These are phyloP conservation scores for Leptobrachium ailaonicum DNA, from an alignment of 2,113 vertebrate species.

Conservation along the genomic window DNA sequence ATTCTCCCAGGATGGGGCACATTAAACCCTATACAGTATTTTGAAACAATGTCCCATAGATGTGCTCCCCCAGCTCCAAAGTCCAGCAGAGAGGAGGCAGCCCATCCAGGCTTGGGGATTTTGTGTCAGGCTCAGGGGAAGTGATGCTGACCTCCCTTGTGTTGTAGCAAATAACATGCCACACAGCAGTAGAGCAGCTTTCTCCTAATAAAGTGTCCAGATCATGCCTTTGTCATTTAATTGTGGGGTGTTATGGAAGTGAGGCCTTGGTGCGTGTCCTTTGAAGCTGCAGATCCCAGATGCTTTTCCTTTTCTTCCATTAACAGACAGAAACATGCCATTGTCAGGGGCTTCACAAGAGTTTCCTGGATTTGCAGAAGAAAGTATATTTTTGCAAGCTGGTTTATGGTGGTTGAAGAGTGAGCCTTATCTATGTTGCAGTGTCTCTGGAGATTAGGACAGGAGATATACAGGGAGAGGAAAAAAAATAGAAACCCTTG, in stretches of 20 bases:
- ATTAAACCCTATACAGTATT: too few relatives aligned
- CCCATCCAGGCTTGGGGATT: too few relatives aligned
- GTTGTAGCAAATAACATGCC: not conserved
- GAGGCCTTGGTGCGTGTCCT: conserved; percentile 33
- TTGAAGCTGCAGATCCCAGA: conserved; percentile 31
- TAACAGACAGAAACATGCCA: conserved; percentile 36
- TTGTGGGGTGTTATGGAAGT: conserved; percentile 31
- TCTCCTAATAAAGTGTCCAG: conserved; percentile 7
- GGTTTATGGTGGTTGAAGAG: conserved; percentile 45
- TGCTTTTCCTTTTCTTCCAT: conserved; percentile 34
- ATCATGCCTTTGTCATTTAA: conserved; percentile 23
- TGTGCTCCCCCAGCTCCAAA: too few relatives aligned
- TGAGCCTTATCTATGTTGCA: conserved; percentile 66
- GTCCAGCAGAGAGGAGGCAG: too few relatives aligned
- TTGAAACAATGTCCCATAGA: too few relatives aligned
- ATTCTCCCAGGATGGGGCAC: too few relatives aligned
- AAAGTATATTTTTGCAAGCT: conserved; percentile 45
- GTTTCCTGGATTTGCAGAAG: conserved; percentile 42
- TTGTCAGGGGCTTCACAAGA: conserved; percentile 38
- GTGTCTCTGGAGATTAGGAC: conserved; percentile 74
- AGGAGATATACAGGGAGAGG: conserved; percentile 71
- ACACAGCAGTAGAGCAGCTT: not conserved
- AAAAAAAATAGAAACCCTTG: conserved; percentile 77
- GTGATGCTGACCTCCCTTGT: conserved; percentile 5
- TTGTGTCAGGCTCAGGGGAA: not conserved